These are phyloP conservation scores for Nyctibius grandis DNA, from an alignment of 2,797 vertebrate genomes.

Conservation along the genomic window DNA sequence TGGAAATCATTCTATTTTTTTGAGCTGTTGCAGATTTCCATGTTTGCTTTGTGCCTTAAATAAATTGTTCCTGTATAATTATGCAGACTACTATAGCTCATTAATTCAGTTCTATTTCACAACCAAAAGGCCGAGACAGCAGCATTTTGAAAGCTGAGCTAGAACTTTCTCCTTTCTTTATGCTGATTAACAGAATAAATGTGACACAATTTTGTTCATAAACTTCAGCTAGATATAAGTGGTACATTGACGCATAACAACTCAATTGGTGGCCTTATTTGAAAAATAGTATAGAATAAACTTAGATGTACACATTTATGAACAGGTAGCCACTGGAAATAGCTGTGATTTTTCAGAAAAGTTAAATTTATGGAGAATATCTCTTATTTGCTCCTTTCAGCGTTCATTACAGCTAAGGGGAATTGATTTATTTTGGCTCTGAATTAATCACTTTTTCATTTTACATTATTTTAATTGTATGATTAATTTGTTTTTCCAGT, in stretches of 20 bases:
- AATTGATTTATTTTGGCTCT: background rate
- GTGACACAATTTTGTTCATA: background rate
- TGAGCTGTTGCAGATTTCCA: background rate
- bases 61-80: background rate
- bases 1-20: background rate
- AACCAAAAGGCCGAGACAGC: background rate
- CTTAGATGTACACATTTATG: background rate
- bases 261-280: background rate
- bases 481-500: background rate
- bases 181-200: background rate
- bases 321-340: background rate
- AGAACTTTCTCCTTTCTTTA: background rate
- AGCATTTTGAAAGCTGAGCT: background rate
- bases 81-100: background rate
- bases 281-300: background rate
- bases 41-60: constrained; percentile 8
- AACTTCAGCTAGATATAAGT: background rate
- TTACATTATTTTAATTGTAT: background rate
- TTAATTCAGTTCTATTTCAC: background rate
- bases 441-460: background rate
- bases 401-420: background rate
- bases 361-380: background rate
- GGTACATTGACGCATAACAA: background rate
- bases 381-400: background rate
- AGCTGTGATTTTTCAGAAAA: background rate